A percentile compares a stretch with the other conserved stretches of the same genome.
These are phyloP conservation scores for Phenganax subtilis DNA, from an alignment of 92 coral and sea anemone genomes.

Conservation along the genomic window DNA sequence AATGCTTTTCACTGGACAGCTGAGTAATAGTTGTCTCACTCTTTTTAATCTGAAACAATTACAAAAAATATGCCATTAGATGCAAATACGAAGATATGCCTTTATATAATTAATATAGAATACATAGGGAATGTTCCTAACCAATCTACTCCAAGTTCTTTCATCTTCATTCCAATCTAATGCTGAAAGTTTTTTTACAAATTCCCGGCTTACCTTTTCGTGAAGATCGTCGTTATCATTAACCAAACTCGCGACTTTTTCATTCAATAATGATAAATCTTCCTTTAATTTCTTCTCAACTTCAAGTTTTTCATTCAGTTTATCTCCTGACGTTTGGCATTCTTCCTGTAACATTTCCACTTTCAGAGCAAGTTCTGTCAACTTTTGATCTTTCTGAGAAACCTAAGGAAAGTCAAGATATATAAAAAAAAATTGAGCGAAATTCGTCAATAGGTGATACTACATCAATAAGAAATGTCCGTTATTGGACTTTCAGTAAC, in stretches of 20 bases:
- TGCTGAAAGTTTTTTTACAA: neutral
- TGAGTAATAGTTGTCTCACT: constrained; percentile 66
- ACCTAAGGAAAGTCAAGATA: constrained; percentile 48
- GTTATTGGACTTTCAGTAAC: too few species aligned
- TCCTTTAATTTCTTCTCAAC: constrained; percentile 22
- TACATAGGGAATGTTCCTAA: neutral
- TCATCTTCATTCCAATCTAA: neutral
- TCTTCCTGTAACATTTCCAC: constrained; percentile 87
- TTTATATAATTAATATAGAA: neutral
- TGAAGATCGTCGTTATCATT: constrained; percentile 10
- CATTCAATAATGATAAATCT: constrained; percentile 18
- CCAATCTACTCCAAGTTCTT: neutral
- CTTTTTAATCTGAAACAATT: constrained; percentile 50
- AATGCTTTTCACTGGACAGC: constrained; percentile 66
- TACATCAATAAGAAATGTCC: too few species aligned
- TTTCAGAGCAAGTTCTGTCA: constrained; percentile 83
- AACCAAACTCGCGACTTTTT: neutral
- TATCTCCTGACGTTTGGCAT: constrained; percentile 66
- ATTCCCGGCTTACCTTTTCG: neutral
- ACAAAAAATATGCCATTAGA: neutral
- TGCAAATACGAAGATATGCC: neutral
- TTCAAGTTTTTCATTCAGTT: constrained; percentile 57
- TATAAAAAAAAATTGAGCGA: neutral
- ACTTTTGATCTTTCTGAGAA: constrained; percentile 83
- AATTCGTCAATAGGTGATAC: neutral